Evolutionary conservation across 2,888 invertebrate genomes (phyloP).

Genomic region (Zygogramma bicolorata): DNA sequence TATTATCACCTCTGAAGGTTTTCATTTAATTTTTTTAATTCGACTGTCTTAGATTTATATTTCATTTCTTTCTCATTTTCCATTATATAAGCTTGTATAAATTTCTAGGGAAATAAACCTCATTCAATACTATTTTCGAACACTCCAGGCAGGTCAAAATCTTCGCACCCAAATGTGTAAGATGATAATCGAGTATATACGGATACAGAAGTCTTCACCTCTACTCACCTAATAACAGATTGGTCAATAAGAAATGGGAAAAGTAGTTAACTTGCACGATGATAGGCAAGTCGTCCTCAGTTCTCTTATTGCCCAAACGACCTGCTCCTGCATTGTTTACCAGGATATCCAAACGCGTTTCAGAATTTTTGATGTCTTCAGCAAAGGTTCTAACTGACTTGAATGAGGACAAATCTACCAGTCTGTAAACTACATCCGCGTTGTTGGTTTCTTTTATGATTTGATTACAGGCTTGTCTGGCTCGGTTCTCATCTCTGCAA

Average conservation of each 20-base stretch:
- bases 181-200: no score
- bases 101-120: no score
- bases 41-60: no score
- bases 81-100: no score
- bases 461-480: slow-evolving; percentile 51
- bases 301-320: slow-evolving; percentile 65
- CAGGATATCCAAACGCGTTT: slow-evolving; percentile 72
- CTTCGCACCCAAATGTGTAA: no score
- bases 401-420: slow-evolving; percentile 70
- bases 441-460: slow-evolving; percentile 60
- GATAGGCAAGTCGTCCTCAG: slow-evolving; percentile 74
- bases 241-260: slow-evolving; percentile 78
- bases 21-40: no score
- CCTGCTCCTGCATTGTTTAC: slow-evolving; percentile 76
- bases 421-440: slow-evolving; percentile 61
- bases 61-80: no score
- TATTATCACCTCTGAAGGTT: no score
- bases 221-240: slow-evolving; percentile 67
- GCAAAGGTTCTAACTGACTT: slow-evolving; percentile 73
- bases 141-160: no score
- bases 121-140: no score
- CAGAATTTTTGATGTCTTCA: slow-evolving; percentile 68
- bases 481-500: slow-evolving; percentile 64
- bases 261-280: slow-evolving; percentile 79
- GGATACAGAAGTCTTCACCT: no score